Evolutionary conservation across 2,113 vertebrate genomes (phyloP).

Genomic region (Cettia cetti): DNA sequence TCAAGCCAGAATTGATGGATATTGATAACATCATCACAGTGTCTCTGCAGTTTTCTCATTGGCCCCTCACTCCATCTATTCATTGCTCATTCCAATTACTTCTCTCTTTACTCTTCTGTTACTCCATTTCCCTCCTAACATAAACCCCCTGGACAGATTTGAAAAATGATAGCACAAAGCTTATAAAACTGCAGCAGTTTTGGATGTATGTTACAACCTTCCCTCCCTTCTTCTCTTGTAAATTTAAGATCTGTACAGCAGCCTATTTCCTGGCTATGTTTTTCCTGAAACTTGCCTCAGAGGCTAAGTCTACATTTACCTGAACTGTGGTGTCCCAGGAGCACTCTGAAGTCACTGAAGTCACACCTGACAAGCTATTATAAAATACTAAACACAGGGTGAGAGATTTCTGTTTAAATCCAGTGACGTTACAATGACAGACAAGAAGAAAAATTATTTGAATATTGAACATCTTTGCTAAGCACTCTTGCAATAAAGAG

Average conservation of each 20-base stretch:
- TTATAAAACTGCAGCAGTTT: neutral
- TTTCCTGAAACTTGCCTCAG: neutral
- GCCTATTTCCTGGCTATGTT: neutral
- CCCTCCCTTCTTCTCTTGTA: neutral
- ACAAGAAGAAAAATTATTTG: neutral
- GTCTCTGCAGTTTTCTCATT: neutral
- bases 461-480: neutral
- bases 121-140: neutral
- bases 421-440: rapidly evolving
- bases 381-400: neutral
- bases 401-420: neutral
- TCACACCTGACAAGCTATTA: neutral
- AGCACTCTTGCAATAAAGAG: neutral
- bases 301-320: neutral
- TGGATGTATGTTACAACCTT: neutral
- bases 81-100: neutral
- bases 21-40: neutral
- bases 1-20: neutral
- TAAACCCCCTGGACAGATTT: neutral
- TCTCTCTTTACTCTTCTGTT: neutral
- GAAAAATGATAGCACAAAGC: neutral
- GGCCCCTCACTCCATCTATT: neutral
- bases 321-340: neutral
- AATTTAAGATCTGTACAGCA: neutral
- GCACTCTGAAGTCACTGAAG: neutral